A percentile compares a stretch with the other conserved stretches of the same genome.
These are phyloP conservation scores for Uloborus diversus DNA, from an alignment of 1,140 invertebrate genomes.

Conservation along the genomic window DNA sequence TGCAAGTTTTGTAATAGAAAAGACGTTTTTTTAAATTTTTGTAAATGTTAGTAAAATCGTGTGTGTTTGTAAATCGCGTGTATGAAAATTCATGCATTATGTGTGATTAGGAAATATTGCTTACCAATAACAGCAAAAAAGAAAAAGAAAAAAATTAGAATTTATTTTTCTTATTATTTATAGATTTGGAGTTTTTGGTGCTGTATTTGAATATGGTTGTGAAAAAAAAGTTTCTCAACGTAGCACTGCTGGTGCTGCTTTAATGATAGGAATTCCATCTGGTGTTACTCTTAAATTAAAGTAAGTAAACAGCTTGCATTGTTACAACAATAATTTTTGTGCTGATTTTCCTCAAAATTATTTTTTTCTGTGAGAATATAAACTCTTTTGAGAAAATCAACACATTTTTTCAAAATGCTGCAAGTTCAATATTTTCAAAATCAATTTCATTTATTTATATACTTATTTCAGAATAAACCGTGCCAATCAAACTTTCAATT, in stretches of 20 bases:
- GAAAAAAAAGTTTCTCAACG: slow-evolving; percentile 93
- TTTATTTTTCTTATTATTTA: slow-evolving; percentile 50
- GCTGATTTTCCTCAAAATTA: not conserved
- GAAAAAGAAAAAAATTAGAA: not conserved
- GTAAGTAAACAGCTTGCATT: slow-evolving; percentile 70
- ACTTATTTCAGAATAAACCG: slow-evolving; percentile 79
- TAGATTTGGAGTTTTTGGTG: slow-evolving; percentile 87
- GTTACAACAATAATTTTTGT: not conserved
- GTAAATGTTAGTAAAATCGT: too few relatives aligned
- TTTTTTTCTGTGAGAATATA: not conserved
- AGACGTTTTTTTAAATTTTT: too few relatives aligned
- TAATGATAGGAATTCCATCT: slow-evolving; percentile 82
- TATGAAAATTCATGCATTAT: too few relatives aligned
- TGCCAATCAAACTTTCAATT: slow-evolving; percentile 86
- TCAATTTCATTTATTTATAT: too few relatives aligned
- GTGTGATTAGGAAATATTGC: too few relatives aligned
- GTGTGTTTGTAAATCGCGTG: too few relatives aligned
- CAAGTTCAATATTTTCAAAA: too few relatives aligned
- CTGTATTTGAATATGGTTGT: slow-evolving; percentile 86
- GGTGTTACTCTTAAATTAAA: slow-evolving; percentile 90
- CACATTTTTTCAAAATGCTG: too few relatives aligned
- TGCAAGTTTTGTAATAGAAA: too few relatives aligned
- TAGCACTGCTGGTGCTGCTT: slow-evolving; percentile 84
- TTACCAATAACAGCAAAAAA: too few relatives aligned
- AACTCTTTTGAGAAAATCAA: not conserved